Base-by-base conservation (phyloP, 1,140 invertebrate genomes). In the Pristionchus pacificus region DNA sequence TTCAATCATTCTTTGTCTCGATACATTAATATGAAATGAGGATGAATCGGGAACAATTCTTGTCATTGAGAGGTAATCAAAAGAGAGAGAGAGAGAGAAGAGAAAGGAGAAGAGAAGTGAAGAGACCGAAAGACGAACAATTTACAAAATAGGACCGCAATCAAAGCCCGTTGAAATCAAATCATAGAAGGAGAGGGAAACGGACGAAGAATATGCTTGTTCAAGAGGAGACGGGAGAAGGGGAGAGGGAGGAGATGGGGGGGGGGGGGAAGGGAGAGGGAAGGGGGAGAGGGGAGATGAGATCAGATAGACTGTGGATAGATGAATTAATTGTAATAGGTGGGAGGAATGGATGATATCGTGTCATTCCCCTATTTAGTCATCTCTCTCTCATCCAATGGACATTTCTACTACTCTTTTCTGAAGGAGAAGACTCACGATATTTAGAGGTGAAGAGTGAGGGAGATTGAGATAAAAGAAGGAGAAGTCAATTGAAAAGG, bases 281-380 rank as follows among this genome's bases (percentile, higher is more conserved):
- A 55, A 49, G 33, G 3, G 65, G 3, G 38, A 55, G 65, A 29
- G 49, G 29, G 63, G 31, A 65, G 13, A 49, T n/a, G 63, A 65
- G 62, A 64, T 33, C 31, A 33, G n/a, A 49, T 49, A 24, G 25
- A 10, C 57, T 24, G 49, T 58, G 59, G 28, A 58, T 28, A 66
- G 59, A 28, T 66, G 65, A 66, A 58, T 38, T 66, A 38, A 66
- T 58, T 66, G 38, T 57, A n/a, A n/a, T n/a, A n/a, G n/a, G n/a
- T n/a, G n/a, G n/a, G n/a, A n/a, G n/a, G n/a, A n/a, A n/a, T n/a
- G n/a, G n/a, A n/a, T n/a, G n/a, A n/a, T n/a, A n/a, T n/a, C n/a
- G n/a, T n/a, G n/a, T n/a, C n/a, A n/a, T n/a, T n/a, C n/a, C n/a
- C n/a, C n/a, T n/a, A n/a, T n/a, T n/a, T n/a, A n/a, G n/a, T n/a